A percentile compares a stretch with the other conserved stretches of the same genome.
Conservation (phyloP, 2,113 vertebrate species). For the Syrmaticus mikado region DNA sequence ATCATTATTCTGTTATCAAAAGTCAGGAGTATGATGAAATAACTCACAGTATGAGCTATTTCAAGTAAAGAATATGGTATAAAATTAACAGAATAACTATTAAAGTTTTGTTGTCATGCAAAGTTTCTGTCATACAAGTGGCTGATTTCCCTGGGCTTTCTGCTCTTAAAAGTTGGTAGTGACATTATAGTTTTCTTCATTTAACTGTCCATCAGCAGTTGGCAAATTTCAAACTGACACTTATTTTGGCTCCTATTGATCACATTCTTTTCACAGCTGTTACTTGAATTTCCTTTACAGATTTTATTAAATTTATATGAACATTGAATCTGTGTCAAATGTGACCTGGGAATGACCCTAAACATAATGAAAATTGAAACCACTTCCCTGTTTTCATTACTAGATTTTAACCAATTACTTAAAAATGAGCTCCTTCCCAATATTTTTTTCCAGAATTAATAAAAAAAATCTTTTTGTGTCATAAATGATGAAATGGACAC, state of each 20-base stretch:
- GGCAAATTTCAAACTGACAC: slow-evolving; percentile 70
- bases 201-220: slow-evolving; percentile 66
- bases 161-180: slow-evolving; percentile 56
- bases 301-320: slow-evolving; percentile 79
- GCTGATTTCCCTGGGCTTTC: slow-evolving; percentile 48
- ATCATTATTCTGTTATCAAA: slow-evolving; percentile 1
- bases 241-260: slow-evolving; percentile 72
- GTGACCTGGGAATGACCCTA: slow-evolving; percentile 68
- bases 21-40: slow-evolving; percentile 15
- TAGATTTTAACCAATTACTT: slow-evolving; percentile 72
- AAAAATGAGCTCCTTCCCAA: slow-evolving; percentile 45
- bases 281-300: slow-evolving; percentile 72
- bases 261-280: slow-evolving; percentile 71
- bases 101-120: not conserved
- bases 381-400: slow-evolving; percentile 66
- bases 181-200: slow-evolving; percentile 42
- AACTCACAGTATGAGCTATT: slow-evolving; percentile 29
- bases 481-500: slow-evolving; percentile 66
- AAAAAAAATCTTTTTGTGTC: slow-evolving; percentile 32
- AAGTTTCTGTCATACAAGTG: slow-evolving; percentile 28
- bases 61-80: not conserved
- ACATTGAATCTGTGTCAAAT: slow-evolving; percentile 73
- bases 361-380: slow-evolving; percentile 74
- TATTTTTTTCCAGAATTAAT: not conserved
- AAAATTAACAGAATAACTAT: slow-evolving; percentile 35